These are phyloP conservation scores for Nibea coibor DNA, from an alignment of 2,113 vertebrate species.

Conservation along the genomic window DNA sequence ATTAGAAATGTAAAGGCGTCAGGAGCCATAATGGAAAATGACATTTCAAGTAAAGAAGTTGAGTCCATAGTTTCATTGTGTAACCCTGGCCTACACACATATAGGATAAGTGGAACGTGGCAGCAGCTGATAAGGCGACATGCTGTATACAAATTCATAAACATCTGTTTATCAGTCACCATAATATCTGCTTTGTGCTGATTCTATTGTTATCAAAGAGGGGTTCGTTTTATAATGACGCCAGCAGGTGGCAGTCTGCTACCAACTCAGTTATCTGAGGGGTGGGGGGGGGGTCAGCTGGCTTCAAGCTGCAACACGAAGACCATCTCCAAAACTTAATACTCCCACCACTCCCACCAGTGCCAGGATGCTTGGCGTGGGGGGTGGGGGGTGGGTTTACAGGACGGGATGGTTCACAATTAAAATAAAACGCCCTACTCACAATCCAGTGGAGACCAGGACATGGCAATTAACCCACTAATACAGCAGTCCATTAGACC, in stretches of 20 bases:
- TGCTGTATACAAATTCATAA: neutral
- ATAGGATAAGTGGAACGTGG: neutral
- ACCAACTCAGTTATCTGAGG: constrained; percentile 19
- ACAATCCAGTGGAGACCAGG: constrained; percentile 76
- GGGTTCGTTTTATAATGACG: neutral
- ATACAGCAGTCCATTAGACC: constrained; percentile 81
- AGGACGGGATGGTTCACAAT: constrained; percentile 75
- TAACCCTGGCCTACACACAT: neutral
- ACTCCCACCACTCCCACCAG: constrained; percentile 43
- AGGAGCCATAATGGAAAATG: neutral
- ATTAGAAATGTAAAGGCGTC: neutral
- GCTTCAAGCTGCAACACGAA: constrained; percentile 32
- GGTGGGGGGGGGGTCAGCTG: neutral
- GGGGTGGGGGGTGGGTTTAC: constrained; percentile 40
- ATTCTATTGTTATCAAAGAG: neutral
- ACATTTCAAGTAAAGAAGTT: neutral
- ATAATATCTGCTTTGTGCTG: neutral
- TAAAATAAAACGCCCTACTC: constrained; percentile 75
- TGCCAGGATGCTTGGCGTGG: constrained; percentile 34
- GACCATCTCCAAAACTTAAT: constrained; percentile 49
- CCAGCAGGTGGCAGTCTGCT: constrained; percentile 77
- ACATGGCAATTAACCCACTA: constrained; percentile 84
- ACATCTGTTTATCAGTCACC: neutral
- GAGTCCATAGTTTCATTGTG: neutral
- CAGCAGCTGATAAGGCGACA: neutral